Conservation (phyloP, 2,113 vertebrate species). For the Ceuthmochares aereus region DNA sequence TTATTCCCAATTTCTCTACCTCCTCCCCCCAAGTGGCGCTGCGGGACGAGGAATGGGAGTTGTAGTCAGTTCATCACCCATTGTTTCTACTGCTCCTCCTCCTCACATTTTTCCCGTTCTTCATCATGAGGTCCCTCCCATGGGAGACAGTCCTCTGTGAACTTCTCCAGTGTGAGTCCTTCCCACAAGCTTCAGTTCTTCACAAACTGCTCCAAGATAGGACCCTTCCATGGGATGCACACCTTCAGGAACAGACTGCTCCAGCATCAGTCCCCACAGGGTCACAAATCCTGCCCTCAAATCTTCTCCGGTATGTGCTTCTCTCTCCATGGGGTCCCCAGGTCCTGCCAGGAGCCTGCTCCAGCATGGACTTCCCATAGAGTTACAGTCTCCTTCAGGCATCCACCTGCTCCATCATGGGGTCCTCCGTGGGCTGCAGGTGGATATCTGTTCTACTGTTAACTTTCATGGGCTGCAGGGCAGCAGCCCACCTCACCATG, state of each 20-base stretch:
- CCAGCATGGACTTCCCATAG: neutral
- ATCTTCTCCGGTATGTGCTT: rapidly evolving
- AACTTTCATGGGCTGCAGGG: neutral
- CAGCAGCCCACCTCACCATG: neutral
- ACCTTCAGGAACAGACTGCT: neutral
- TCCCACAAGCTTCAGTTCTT: neutral
- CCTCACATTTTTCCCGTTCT: neutral
- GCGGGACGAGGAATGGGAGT: rapidly evolving
- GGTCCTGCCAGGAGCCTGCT: neutral
- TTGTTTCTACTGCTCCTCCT: neutral
- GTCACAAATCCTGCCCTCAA: neutral
- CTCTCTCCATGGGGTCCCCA: neutral
- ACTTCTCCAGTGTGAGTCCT: neutral
- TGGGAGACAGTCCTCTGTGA: neutral
- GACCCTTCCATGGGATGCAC: rapidly evolving
- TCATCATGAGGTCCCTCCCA: rapidly evolving
- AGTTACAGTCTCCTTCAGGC: neutral
- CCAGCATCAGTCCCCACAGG: neutral
- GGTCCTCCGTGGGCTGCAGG: neutral
- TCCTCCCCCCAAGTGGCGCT: rapidly evolving
- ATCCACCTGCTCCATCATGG: neutral
- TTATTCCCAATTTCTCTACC: neutral
- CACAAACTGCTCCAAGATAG: rapidly evolving
- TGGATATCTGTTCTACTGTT: neutral
- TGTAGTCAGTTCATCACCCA: neutral